A percentile compares a stretch with the other conserved stretches of the same genome.
phyloP scores from a whole-genome alignment of 2,797 vertebrate genomes.

The Novumbra hubbsi region DNA sequence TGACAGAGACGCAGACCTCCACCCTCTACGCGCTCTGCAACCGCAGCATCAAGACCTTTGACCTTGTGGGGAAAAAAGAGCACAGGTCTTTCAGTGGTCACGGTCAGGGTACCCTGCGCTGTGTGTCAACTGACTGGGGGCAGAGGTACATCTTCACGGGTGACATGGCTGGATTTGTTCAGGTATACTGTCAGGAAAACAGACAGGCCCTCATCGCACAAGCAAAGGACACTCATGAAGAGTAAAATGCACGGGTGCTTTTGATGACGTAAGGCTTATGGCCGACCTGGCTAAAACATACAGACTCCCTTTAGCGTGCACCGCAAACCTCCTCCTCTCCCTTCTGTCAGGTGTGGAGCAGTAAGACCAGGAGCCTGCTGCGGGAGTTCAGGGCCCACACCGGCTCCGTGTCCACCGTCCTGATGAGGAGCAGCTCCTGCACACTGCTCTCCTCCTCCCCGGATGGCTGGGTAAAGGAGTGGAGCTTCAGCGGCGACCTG shows the following conservation, averaged over 20 bases:
- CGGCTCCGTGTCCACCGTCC: conserved; percentile 33
- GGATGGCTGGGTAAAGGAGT: conserved; percentile 61
- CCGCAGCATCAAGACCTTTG: conserved; percentile 42
- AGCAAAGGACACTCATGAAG: neutral
- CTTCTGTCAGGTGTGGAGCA: conserved; percentile 38
- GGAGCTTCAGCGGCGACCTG: conserved; percentile 52
- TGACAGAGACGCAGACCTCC: conserved; percentile 35
- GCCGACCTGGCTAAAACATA: neutral
- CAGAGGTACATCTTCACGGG: conserved; percentile 53
- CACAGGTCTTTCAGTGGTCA: conserved; percentile 28
- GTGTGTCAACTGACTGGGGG: conserved; percentile 39
- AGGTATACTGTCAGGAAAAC: conserved; percentile 1
- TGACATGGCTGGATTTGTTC: conserved; percentile 41
- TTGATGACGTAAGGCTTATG: no score
- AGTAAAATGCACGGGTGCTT: neutral
- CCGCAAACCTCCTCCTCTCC: neutral
- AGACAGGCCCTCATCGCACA: neutral
- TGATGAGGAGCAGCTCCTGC: conserved; percentile 33
- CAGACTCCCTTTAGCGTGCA: no score
- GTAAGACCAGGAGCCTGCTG: conserved; percentile 20
- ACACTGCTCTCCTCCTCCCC: conserved; percentile 56
- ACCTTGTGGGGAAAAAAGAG: conserved; percentile 20
- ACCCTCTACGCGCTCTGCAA: conserved; percentile 54
- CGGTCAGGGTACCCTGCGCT: conserved; percentile 44
- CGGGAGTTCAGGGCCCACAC: conserved; percentile 55